phyloP scores from a whole-genome alignment of 2,888 invertebrate species.

The Belgica antarctica region DNA sequence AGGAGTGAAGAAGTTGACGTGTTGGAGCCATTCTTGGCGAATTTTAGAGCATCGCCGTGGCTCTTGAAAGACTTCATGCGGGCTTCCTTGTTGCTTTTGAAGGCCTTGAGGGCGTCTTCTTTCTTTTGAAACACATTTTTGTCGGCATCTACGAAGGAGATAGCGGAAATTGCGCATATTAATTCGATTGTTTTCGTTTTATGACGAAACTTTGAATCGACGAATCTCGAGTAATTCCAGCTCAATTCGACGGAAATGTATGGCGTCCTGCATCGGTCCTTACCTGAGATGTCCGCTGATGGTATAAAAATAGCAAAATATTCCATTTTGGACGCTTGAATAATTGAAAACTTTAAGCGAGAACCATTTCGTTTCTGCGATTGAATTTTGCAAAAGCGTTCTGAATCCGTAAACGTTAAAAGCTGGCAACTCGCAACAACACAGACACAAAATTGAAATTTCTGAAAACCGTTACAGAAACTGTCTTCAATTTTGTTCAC shows the following conservation, averaged over 20 bases:
- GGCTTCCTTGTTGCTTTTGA: conserved; percentile 74
- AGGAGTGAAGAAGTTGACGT: too few relatives aligned
- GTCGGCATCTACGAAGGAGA: conserved; percentile 19
- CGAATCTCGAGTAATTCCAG: not conserved
- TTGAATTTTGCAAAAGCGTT: not conserved
- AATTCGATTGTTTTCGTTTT: conserved; percentile 1
- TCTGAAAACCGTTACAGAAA: conserved; percentile 11
- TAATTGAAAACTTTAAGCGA: conserved; percentile 1
- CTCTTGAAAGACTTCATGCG: conserved; percentile 77
- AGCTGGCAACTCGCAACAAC: too few relatives aligned
- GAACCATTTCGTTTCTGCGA: not conserved
- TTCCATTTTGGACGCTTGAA: conserved; percentile 31
- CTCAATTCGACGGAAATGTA: not conserved
- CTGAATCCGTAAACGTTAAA: not conserved
- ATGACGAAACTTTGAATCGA: not conserved
- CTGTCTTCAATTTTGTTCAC: not conserved
- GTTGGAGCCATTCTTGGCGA: conserved; percentile 63
- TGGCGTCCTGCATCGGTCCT: not conserved
- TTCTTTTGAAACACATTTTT: conserved; percentile 52
- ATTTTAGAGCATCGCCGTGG: conserved; percentile 71
- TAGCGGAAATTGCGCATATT: not conserved
- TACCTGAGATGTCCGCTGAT: conserved; percentile 18
- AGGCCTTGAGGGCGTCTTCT: conserved; percentile 68
- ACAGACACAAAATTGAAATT: too few relatives aligned
- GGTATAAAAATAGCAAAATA: conserved; percentile 32